Evolutionary conservation across 35 echinoderm and acorn worm species (phyloP).

Genomic region (Diadema setosum): DNA sequence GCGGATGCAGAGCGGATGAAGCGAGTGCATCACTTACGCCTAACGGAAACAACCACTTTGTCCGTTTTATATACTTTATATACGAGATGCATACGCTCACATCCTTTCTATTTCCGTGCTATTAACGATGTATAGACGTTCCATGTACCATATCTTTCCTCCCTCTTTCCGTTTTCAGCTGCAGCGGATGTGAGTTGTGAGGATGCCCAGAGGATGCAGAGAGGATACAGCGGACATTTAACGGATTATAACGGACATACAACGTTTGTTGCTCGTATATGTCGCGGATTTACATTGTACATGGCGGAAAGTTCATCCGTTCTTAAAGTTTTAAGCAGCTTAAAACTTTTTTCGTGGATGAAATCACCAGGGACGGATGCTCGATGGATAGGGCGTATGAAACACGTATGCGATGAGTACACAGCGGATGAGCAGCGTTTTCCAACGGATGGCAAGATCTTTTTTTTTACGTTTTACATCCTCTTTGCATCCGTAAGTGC

Average conservation of each 20-base stretch:
- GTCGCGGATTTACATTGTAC: not conserved
- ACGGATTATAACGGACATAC: not conserved
- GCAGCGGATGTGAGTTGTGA: not conserved
- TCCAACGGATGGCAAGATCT: no score
- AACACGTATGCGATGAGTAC: no score
- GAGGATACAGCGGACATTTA: conserved; percentile 6
- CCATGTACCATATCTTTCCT: not conserved
- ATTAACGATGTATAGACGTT: not conserved
- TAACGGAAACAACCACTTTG: no score
- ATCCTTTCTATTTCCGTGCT: not conserved
- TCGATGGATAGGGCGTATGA: no score
- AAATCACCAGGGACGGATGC: no score
- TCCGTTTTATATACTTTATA: not conserved
- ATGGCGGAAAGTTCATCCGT: not conserved
- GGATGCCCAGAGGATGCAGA: not conserved
- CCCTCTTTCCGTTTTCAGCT: not conserved
- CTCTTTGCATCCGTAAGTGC: no score
- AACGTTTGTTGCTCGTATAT: not conserved
- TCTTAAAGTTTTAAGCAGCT: no score
- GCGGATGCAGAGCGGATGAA: no score
- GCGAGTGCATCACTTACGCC: no score
- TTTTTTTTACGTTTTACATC: no score
- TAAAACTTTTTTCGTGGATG: no score
- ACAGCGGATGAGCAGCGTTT: no score
- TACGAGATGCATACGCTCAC: not conserved